Evolutionary conservation across 2,113 vertebrate genomes (phyloP).

Genomic region (Eclectus roratus): DNA sequence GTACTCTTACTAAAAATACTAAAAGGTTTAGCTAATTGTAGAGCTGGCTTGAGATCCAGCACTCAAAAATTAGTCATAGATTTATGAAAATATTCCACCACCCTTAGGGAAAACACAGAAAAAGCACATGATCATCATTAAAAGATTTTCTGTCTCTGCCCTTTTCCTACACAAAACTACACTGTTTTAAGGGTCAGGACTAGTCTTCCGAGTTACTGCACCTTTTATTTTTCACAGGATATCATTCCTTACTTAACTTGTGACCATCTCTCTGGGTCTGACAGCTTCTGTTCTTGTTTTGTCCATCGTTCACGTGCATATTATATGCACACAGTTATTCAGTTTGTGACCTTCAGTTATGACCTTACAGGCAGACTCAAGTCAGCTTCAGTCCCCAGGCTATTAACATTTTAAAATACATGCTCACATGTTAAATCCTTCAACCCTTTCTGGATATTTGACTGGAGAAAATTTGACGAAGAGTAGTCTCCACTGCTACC

Average conservation of each 20-base stretch:
- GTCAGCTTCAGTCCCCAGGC: neutral
- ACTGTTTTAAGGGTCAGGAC: neutral
- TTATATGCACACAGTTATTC: neutral
- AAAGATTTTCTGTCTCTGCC: neutral
- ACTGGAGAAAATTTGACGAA: neutral
- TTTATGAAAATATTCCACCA: constrained; percentile 5
- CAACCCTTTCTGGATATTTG: neutral
- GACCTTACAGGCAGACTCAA: neutral
- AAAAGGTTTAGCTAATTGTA: neutral
- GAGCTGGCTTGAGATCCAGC: neutral
- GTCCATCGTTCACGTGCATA: neutral
- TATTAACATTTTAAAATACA: neutral
- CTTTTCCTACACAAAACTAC: neutral
- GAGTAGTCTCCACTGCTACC: neutral
- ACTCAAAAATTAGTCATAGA: constrained; percentile 17
- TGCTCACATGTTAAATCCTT: neutral
- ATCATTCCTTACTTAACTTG: neutral
- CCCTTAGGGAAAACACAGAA: neutral
- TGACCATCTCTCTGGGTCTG: neutral
- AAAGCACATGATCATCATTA: neutral
- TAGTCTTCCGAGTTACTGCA: neutral
- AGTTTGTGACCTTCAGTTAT: neutral
- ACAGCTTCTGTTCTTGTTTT: neutral
- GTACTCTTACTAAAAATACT: constrained; percentile 6
- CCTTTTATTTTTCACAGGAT: neutral